Conservation (phyloP, 2,888 invertebrate species). For the Diarsia dahlii region DNA sequence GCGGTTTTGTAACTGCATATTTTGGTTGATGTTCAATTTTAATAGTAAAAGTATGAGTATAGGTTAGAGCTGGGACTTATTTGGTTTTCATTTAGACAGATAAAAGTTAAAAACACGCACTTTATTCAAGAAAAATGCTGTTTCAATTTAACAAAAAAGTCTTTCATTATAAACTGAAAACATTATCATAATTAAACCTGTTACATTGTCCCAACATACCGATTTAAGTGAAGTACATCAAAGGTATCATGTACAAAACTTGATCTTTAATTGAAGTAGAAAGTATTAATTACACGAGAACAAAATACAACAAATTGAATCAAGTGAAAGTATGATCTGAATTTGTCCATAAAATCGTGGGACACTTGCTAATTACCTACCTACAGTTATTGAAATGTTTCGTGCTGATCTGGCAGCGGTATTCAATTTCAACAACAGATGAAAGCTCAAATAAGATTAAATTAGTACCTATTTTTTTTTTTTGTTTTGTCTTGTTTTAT, state of each 20-base stretch:
- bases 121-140: background rate
- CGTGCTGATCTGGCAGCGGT: background rate
- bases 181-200: slow-evolving; percentile 5
- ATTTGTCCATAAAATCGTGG: slow-evolving; percentile 32
- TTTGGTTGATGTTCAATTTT: slow-evolving; percentile 18
- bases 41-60: background rate
- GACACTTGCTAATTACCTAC: slow-evolving; percentile 43
- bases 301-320: slow-evolving; percentile 51
- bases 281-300: slow-evolving; percentile 57
- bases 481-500: background rate
- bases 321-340: slow-evolving; percentile 53
- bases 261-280: slow-evolving; percentile 48
- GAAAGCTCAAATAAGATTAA: background rate
- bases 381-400: slow-evolving; percentile 23
- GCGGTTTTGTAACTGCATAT: slow-evolving; percentile 21
- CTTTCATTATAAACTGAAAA: too few relatives aligned
- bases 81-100: background rate
- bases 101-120: background rate
- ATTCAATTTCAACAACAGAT: slow-evolving; percentile 5
- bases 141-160: background rate
- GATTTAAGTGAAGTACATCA: slow-evolving; percentile 4
- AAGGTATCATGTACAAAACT: slow-evolving; percentile 40
- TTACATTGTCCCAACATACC: background rate
- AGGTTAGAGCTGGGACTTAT: background rate
- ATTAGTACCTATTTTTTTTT: too few relatives aligned